These are phyloP conservation scores for Pseudomyrmex pallidus DNA, from an alignment of 1,140 invertebrate genomes.

Conservation along the genomic window DNA sequence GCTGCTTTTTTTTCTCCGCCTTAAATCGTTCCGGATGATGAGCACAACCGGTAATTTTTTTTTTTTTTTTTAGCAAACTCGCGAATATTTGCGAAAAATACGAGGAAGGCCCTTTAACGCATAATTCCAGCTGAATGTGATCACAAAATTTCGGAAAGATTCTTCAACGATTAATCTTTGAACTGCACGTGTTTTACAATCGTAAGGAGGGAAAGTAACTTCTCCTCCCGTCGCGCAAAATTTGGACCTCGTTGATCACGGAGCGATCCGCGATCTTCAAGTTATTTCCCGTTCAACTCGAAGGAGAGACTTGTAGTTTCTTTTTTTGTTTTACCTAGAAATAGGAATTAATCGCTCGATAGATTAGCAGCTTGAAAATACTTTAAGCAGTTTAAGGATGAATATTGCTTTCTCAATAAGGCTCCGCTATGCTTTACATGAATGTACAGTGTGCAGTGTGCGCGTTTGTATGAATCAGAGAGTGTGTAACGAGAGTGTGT, in stretches of 20 bases:
- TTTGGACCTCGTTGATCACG: conserved; percentile 29
- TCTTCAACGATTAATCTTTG: conserved; percentile 21
- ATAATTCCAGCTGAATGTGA: background rate
- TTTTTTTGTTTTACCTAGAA: conserved; percentile 48
- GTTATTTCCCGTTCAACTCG: conserved; percentile 12
- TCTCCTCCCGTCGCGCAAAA: conserved; percentile 18
- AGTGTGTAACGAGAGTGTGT: background rate
- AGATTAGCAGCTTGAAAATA: conserved; percentile 75
- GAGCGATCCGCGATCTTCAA: conserved; percentile 22
- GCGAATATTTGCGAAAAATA: conserved; percentile 16
- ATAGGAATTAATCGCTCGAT: conserved; percentile 70
- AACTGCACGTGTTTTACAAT: conserved; percentile 33
- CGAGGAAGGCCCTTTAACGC: background rate
- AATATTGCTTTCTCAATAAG: conserved; percentile 81
- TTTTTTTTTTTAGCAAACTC: background rate
- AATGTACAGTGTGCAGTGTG: conserved; percentile 73
- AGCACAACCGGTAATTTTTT: background rate
- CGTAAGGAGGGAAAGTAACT: conserved; percentile 39
- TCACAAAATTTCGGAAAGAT: background rate
- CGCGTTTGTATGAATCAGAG: background rate
- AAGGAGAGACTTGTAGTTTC: conserved; percentile 4
- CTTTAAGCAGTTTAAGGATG: conserved; percentile 74
- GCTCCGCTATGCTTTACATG: conserved; percentile 76
- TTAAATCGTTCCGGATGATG: conserved; percentile 17
- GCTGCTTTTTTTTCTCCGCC: too few species aligned